phyloP scores from a whole-genome alignment of 2,797 vertebrate species.

The Nyctibius grandis region DNA sequence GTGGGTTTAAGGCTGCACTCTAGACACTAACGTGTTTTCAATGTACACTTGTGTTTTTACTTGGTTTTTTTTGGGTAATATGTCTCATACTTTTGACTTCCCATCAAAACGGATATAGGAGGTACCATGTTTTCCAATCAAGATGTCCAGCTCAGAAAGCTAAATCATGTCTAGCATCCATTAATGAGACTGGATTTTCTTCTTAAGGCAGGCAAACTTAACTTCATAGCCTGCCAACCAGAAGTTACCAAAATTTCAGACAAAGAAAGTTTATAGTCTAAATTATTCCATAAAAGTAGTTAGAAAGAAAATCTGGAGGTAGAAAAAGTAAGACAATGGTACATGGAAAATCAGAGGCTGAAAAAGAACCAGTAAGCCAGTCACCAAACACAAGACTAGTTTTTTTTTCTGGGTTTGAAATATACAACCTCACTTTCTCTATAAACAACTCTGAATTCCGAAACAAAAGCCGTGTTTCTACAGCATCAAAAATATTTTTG shows the following conservation, averaged over 20 bases:
- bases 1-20: background rate
- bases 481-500: background rate
- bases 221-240: background rate
- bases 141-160: background rate
- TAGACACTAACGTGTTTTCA: background rate
- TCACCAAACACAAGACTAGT: rapidly evolving
- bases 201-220: background rate
- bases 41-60: background rate
- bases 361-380: background rate
- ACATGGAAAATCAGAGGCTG: background rate
- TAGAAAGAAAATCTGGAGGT: background rate
- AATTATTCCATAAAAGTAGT: background rate
- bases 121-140: background rate
- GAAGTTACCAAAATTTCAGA: background rate
- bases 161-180: background rate
- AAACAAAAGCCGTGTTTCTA: background rate
- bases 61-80: background rate
- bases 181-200: background rate
- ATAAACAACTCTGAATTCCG: background rate
- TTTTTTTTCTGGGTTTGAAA: background rate
- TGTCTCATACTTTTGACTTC: background rate
- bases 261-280: background rate
- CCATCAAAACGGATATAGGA: background rate
- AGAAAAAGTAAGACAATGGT: background rate
- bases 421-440: background rate